Evolutionary conservation across 2,888 invertebrate genomes (phyloP), one percentile per base, ranked within the genome.

Genomic region (Torymus aiolomorphi): DNA sequence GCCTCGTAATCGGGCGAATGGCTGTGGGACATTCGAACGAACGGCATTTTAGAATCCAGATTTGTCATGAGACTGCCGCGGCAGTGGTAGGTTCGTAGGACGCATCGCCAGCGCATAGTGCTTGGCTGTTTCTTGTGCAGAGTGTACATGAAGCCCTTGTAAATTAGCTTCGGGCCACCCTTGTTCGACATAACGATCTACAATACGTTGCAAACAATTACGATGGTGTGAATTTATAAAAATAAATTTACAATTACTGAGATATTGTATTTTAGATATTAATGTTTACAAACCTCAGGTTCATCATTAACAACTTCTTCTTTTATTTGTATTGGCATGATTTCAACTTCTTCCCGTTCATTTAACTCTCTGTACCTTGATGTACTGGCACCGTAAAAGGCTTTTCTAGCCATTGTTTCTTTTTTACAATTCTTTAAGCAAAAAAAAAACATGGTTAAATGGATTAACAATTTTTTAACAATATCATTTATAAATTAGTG

Each of bases 101-200:
- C 91, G 84, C 92, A 92, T 59, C 92, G 84, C 91, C 91, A 92
- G 1, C 92, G 88, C 20, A 91, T 91, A 16, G 89, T 90, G 13
- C 88, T 89, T 2, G 89, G 89, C 83, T 90, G 90, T 75, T 89
- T 90, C 82, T 91, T 91, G 81, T 92, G 91, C 69, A 92, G 87
- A 0, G 91, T 92, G 84, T 92, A 92, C 91, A 91, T 91, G 74
- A 90, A 91, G 8, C 91, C 91, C 12, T 87, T 87, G 82, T 91
- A 89, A 73, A 92, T 91, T 16, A 92, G 86, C 85, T 91, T 91
- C 73, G 91, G 89, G 0, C 91, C 91, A 0, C 92, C 91, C 84
- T 91, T 92, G 83, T 91, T 91, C 16, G 91, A 91, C 12, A 90
- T 82, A 0, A 91, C 89, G 54, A 91, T 84, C 88, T 91, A 86